A percentile compares a stretch with the other conserved stretches of the same genome.
These are phyloP conservation scores for Euphysa ruthae DNA, from an alignment of 30 jellyfish, hydroid and myxozoan species.

Conservation along the genomic window DNA sequence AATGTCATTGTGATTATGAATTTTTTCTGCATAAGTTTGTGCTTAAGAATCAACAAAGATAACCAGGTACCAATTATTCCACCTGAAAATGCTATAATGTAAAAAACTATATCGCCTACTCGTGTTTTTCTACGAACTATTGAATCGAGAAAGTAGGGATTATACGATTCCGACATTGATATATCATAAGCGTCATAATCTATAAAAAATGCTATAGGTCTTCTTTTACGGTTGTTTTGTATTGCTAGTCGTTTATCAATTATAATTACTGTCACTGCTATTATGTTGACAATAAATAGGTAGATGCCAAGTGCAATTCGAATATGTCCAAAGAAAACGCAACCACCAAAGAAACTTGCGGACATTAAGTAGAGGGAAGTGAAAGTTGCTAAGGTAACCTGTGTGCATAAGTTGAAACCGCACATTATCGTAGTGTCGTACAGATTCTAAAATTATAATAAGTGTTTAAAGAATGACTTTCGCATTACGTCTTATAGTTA, in stretches of 20 bases:
- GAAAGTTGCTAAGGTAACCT: neutral
- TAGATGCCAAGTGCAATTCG: slow-evolving; percentile 14
- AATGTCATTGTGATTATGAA: neutral
- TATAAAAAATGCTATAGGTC: slow-evolving; percentile 9
- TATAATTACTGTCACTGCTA: slow-evolving; percentile 4
- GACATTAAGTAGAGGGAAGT: slow-evolving; percentile 17
- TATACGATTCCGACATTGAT: neutral
- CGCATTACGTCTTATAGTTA: no score
- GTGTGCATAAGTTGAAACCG: neutral
- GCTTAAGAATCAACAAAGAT: slow-evolving; percentile 17
- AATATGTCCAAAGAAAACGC: slow-evolving; percentile 29
- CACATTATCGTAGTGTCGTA: slow-evolving; percentile 10
- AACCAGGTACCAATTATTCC: slow-evolving; percentile 31
- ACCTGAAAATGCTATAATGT: neutral
- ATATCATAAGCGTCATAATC: slow-evolving; percentile 31
- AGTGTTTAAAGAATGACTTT: no score
- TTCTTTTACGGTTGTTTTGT: neutral
- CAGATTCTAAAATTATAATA: no score
- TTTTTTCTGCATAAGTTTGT: slow-evolving; percentile 2
- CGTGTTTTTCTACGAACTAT: neutral
- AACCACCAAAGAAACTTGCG: slow-evolving; percentile 35
- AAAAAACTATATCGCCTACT: slow-evolving; percentile 11
- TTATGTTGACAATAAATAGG: slow-evolving; percentile 2
- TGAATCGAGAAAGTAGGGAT: neutral
- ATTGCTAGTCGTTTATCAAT: slow-evolving; percentile 16